Percentiles rank a stretch among this genome's conserved stretches.
These are phyloP conservation scores for Candidula unifasciata DNA, from an alignment of 2,888 invertebrate species.

Conservation along the genomic window DNA sequence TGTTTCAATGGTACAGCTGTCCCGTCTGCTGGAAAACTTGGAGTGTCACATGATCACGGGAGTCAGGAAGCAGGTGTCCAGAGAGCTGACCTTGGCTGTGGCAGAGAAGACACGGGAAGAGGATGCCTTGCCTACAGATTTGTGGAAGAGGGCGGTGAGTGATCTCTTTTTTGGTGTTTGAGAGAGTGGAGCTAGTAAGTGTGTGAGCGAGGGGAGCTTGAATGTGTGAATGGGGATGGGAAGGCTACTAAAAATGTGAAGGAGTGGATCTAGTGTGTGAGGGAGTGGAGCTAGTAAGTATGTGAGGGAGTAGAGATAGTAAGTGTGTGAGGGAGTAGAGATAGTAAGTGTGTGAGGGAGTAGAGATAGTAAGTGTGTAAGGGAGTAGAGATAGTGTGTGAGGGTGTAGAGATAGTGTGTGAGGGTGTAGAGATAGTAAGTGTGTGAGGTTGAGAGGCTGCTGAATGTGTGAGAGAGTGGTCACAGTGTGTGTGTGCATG, in stretches of 20 bases:
- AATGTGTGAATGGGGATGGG: no score
- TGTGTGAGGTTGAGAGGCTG: not conserved
- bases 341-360: not conserved
- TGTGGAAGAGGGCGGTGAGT: slow-evolving; percentile 77
- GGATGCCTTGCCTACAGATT: slow-evolving; percentile 76
- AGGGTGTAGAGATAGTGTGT: not conserved
- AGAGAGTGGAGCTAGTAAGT: no score
- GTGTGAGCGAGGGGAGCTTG: no score
- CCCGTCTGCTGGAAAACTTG: slow-evolving; percentile 72
- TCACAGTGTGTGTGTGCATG: not conserved
- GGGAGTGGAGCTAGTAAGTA: not conserved
- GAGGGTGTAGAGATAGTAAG: not conserved
- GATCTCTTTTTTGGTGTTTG: not conserved
- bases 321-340: not conserved
- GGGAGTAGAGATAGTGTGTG: no score
- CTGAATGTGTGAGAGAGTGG: not conserved
- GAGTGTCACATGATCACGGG: slow-evolving; percentile 76
- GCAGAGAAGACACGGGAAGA: slow-evolving; percentile 76
- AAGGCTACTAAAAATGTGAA: no score
- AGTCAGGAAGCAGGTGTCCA: slow-evolving; percentile 70
- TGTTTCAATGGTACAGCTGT: slow-evolving; percentile 62
- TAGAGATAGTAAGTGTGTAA: not conserved
- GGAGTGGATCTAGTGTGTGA: no score
- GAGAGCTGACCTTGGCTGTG: slow-evolving; percentile 73
- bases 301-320: not conserved